Base-by-base conservation (phyloP, 2,888 invertebrate genomes). In the Stenolophus ochropezus region DNA sequence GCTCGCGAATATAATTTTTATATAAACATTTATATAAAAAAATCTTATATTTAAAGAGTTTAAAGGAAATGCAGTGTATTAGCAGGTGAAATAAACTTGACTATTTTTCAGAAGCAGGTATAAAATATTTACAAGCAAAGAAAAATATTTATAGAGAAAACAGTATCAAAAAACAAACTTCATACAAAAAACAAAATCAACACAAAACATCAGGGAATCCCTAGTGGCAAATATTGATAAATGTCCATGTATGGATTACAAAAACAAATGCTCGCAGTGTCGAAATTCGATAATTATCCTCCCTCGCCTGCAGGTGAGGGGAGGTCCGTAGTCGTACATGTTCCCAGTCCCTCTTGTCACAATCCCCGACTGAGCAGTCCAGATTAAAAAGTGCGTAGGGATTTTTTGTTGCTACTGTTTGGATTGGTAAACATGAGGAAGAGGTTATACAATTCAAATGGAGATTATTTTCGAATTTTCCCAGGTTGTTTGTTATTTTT, bases 181-280 rank as follows among this genome's bases (percentile, higher is more conserved):
- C n/a, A 27, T 16, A 65, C 33, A 73, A 73, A 73, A 73, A 73
- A 42, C 18, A 42, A 18, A 16, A 73, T 73, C 71, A 47, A 73
- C 69, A 69, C 65, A 33, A 16, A 27, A 33, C 16, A 16, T 69
- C 47, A 73, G 11, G 11, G 16, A 56, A 76, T 56, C 49, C 75
- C 56, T 18, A 33, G 56, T 11, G 75, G 25, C 56, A 76, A 76
- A 76, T 76, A 56, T 56, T 76, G 75, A 75, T 75, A 53, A 53
- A 53, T 53, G 75, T 75, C 23, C 27, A 25, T 53, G 75, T 51
- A 75, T 75, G 75, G 75, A 75, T 75, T 75, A 75, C 75, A 75
- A 51, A 53, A 53, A 75, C 51, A 53, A 53, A 75, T 75, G 75
- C 53, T 25, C 53, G 16, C 53, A 23, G 51, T 51, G 51, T 75